These are phyloP conservation scores for Poecilia wingei DNA, from an alignment of 2,797 vertebrate genomes.

Conservation along the genomic window DNA sequence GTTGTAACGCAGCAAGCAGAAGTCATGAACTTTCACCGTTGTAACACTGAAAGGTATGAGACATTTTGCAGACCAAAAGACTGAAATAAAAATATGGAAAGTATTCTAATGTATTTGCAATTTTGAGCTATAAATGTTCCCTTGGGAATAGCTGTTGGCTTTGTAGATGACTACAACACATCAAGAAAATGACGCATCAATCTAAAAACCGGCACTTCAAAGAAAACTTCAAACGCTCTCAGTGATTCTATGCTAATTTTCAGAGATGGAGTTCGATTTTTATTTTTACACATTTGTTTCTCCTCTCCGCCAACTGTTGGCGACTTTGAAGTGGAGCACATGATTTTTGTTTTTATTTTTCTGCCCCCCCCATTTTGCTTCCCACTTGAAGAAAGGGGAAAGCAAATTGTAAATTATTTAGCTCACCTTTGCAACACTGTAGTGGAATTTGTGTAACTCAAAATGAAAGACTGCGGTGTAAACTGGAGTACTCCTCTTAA, in stretches of 20 bases:
- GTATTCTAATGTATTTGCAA: constrained; percentile 49
- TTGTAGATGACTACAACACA: constrained; percentile 18
- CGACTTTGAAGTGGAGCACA: constrained; percentile 34
- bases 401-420: constrained; percentile 74
- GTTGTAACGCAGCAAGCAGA: constrained; percentile 69
- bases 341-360: constrained; percentile 20
- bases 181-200: constrained; percentile 27
- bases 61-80: constrained; percentile 47
- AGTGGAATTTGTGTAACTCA: constrained; percentile 75
- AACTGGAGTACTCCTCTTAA: constrained; percentile 57
- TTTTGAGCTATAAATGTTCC: constrained; percentile 23
- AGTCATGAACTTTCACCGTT: constrained; percentile 75
- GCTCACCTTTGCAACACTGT: constrained; percentile 58
- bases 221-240: constrained; percentile 23
- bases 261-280: constrained; percentile 40
- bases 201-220: constrained; percentile 22
- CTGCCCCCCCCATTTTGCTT: constrained; percentile 1
- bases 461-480: constrained; percentile 58
- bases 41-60: constrained; percentile 58
- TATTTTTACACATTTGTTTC: constrained; percentile 19
- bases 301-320: constrained; percentile 29
- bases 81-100: constrained; percentile 37
- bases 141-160: constrained; percentile 21
- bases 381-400: constrained; percentile 36
- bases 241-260: constrained; percentile 32